phyloP scores from a whole-genome alignment of 2,113 vertebrate species.

The Tursiops truncatus region DNA sequence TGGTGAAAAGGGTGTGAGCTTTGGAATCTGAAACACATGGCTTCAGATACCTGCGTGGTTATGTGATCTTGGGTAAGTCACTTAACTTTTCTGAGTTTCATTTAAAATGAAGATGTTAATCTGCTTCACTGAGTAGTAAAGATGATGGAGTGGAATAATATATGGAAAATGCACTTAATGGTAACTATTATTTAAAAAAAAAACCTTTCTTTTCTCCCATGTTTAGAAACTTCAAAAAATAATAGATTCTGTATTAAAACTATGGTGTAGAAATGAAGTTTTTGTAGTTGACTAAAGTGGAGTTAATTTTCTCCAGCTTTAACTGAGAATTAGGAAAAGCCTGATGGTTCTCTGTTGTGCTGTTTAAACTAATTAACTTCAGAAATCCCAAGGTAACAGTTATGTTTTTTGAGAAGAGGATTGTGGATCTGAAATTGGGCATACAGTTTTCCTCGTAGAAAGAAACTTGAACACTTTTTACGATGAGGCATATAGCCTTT shows the following conservation, averaged over 20 bases:
- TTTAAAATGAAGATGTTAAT: constrained; percentile 47
- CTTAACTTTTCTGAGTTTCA: constrained; percentile 43
- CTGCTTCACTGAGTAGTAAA: not conserved
- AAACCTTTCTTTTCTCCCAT: not conserved
- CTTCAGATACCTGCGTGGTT: not conserved
- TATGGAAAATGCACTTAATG: not conserved
- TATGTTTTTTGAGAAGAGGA: constrained; percentile 15
- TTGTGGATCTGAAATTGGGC: not conserved
- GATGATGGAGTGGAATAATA: not conserved
- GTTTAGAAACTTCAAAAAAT: constrained; percentile 2
- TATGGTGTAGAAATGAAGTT: not conserved
- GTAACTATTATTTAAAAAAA: not conserved
- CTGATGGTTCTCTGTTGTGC: not conserved
- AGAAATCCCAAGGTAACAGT: not conserved
- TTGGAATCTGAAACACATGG: constrained; percentile 4
- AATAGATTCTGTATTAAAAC: constrained; percentile 28
- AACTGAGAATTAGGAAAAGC: constrained; percentile 23
- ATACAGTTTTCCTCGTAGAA: constrained; percentile 20
- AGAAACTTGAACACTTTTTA: constrained; percentile 24
- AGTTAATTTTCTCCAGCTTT: constrained; percentile 39
- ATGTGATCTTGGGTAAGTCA: not conserved
- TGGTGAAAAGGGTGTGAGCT: not conserved
- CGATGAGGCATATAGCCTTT: not conserved
- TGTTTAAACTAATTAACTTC: constrained; percentile 10
- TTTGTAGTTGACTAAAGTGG: not conserved